Evolutionary conservation across 2,113 vertebrate genomes (phyloP), one percentile per base, ranked within the genome.

Genomic region (Ramphastos sulfuratus): DNA sequence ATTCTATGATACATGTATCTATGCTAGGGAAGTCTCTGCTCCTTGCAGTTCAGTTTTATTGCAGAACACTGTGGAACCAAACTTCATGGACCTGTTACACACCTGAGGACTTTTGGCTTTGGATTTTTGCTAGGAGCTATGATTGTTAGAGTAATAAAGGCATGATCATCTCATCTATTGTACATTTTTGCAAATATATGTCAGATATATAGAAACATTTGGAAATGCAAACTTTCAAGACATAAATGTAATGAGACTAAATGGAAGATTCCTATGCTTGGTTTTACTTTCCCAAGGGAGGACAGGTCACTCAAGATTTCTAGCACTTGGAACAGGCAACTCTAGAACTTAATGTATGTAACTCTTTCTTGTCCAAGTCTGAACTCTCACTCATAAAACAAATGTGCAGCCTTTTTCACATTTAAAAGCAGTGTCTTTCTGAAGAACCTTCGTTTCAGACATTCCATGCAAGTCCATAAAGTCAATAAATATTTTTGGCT

Each of bases 401-500:
- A 83, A 70, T 54, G 54, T 11, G 37, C 6, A 6, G 65, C 58
- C 15, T 72, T 93, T 48, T 65, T 11, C 18, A 82, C n/a, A 60
- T 70, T 39, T 59, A 42, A 54, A 90, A 85, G 23, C 18, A n/a
- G 4, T 42, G 39, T 37, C 39, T 92, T 84, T 75, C 24, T 75
- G 54, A 86, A 82, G 31, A 69, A 82, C 27, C 44, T 9, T n/a
- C 30, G 25, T 74, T 93, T 72, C 78, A 83, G 84, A 61, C 4
- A 54, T 65, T 77, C 59, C n/a, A 56, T 65, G 11, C 24, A 16
- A 82, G 37, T 69, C 78, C 56, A 79, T 37, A 66, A 91, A 79
- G 6, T 46, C 64, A 87, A 82, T 80, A 94, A 91, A 93, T 89
- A 79, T 77, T 92, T 93, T 91, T 82, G 75, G 27, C 64, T 87